A percentile compares a stretch with the other conserved stretches of the same genome.
Evolutionary conservation across 2,888 invertebrate species (phyloP).

Genomic region (Morpho deidamia): DNA sequence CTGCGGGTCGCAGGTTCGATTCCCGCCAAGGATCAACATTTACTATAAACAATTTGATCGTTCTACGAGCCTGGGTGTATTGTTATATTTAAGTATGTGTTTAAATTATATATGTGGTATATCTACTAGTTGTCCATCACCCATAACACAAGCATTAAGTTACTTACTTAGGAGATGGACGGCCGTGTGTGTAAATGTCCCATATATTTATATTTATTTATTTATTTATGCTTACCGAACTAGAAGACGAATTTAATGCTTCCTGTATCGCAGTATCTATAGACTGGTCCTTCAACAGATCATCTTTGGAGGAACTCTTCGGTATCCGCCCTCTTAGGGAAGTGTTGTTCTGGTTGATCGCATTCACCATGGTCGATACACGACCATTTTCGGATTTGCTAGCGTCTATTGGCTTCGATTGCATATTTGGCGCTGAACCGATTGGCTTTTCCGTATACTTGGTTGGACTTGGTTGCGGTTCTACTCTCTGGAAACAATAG

Average conservation of each 20-base stretch:
- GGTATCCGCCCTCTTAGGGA: constrained; percentile 54
- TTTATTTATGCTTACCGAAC: constrained; percentile 65
- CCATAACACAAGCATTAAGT: too few relatives aligned
- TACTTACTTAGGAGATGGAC: too few relatives aligned
- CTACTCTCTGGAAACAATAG: constrained; percentile 53
- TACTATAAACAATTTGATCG: too few relatives aligned
- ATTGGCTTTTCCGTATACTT: constrained; percentile 65
- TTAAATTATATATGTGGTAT: too few relatives aligned
- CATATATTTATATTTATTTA: too few relatives aligned
- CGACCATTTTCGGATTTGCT: constrained; percentile 56
- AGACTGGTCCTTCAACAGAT: constrained; percentile 55
- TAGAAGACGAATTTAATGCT: constrained; percentile 63
- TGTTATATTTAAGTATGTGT: too few relatives aligned
- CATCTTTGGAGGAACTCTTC: constrained; percentile 68
- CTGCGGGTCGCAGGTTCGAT: too few relatives aligned
- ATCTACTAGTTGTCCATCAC: too few relatives aligned
- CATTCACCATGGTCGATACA: constrained; percentile 67
- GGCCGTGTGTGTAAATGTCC: too few relatives aligned
- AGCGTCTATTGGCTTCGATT: constrained; percentile 35
- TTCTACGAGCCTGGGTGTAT: too few relatives aligned
- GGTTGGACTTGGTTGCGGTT: constrained; percentile 65
- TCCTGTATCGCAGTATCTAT: constrained; percentile 57
- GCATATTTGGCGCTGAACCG: constrained; percentile 37
- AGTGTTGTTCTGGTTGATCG: constrained; percentile 51
- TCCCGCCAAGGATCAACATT: too few relatives aligned